Conservation (phyloP, 2,797 vertebrate genomes). For the Myotis findleyi region DNA sequence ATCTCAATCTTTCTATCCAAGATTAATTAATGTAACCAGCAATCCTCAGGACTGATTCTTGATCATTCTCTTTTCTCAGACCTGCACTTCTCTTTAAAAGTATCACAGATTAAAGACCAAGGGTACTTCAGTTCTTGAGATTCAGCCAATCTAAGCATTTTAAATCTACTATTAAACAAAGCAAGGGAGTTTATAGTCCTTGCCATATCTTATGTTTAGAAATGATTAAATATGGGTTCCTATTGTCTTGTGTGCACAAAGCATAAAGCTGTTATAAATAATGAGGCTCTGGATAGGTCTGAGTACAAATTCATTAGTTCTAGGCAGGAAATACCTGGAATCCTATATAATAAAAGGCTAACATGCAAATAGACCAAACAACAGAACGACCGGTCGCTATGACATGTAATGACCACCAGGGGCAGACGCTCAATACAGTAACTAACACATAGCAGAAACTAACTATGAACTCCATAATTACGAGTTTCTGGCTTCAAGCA, state of each 20-base stretch:
- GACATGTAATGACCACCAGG: too few relatives aligned
- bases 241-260: background rate
- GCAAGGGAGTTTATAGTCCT: background rate
- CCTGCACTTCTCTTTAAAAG: background rate
- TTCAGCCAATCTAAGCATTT: background rate
- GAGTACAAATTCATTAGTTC: background rate
- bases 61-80: constrained; percentile 3
- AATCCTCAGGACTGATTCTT: background rate
- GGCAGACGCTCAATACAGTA: too few relatives aligned
- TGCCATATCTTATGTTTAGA: background rate
- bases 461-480: background rate
- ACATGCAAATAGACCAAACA: too few relatives aligned
- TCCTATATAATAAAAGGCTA: too few relatives aligned
- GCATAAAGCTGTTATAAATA: background rate
- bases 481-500: background rate
- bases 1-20: background rate
- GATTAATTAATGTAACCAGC: background rate
- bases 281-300: background rate
- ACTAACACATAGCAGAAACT: background rate
- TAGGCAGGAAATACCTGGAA: constrained; percentile 13
- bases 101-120: background rate
- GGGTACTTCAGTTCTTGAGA: background rate
- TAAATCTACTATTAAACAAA: background rate
- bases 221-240: background rate
- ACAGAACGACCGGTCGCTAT: too few relatives aligned